Evolutionary conservation across 2,113 vertebrate species (phyloP), one percentile per base, ranked within the genome.

Genomic region (Ochotona princeps): DNA sequence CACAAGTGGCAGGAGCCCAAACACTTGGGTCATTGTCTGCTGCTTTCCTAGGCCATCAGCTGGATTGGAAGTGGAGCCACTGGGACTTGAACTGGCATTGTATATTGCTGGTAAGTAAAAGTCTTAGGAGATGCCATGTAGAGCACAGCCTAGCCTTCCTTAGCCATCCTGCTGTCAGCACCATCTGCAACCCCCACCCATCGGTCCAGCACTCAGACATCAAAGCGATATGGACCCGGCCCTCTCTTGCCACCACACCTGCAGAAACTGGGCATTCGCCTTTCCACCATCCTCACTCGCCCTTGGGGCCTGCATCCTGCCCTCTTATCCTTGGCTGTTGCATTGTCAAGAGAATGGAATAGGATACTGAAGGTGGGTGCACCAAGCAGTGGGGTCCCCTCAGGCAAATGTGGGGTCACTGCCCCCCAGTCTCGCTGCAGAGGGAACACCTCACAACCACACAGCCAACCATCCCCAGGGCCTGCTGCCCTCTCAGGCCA

Each of bases 41-140:
- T 57, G 54, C 54, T 57, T 57, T 57, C 54, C 54, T 18, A 57
- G 54, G 54, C 54, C 14, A 17, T 57, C 5, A 11, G 1, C 54
- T 57, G 54, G 54, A 57, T 57, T 6, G 54, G 13, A 57, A 57
- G 54, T 57, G 54, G 54, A 57, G 54, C 54, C 14, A 18, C 54
- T 11, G 18, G 54, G 54, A 57, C 54, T 57, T 2, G 54, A 57
- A 57, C 54, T 13, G 14, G 54, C 54, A 7, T 18, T 44, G 6
- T 44, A 44, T 44, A 6, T 44, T 44, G 38, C 6, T 44, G 38
- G 38, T 44, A 44, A 25, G 7, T 1, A 9, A 25, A 20, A 7
- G 8, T 3, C 3, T 0, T 10, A 13, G 13, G n/a, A 3, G 11
- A 4, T 0, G 0, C 1, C 60, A 30, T n/a, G 67, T 38, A 38